phyloP scores from a whole-genome alignment of 2,888 invertebrate genomes.

The Heteropelma amictum region DNA sequence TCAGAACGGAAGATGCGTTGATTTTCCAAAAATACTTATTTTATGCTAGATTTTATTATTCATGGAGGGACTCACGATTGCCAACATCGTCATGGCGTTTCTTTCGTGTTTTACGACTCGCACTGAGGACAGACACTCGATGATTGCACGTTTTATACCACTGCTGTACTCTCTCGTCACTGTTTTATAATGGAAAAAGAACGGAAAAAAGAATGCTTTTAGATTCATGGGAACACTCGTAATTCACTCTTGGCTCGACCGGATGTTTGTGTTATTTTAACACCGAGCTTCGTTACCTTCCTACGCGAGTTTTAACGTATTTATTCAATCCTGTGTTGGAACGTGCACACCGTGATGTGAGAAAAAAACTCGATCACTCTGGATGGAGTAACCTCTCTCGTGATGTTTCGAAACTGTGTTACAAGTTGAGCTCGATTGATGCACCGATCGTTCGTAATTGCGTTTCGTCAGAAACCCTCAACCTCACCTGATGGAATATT shows the following conservation, averaged over 20 bases:
- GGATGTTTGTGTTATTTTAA: conserved; percentile 69
- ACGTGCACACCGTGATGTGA: conserved; percentile 63
- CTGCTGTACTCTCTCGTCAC: not conserved
- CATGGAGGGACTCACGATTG: conserved; percentile 53
- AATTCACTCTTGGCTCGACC: conserved; percentile 55
- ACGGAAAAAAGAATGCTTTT: too few species aligned
- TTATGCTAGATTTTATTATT: too few species aligned
- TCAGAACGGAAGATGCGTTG: not conserved
- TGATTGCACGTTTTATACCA: conserved; percentile 41
- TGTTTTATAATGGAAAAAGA: too few species aligned
- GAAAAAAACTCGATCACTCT: too few species aligned
- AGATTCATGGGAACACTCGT: conserved; percentile 68
- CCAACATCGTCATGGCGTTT: conserved; percentile 27
- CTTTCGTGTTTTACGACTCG: conserved; percentile 28
- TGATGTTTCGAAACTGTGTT: conserved; percentile 62
- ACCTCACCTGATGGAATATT: too few species aligned
- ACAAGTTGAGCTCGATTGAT: conserved; percentile 62
- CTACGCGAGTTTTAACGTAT: too few species aligned
- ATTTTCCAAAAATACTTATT: too few species aligned
- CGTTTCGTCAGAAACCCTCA: not conserved
- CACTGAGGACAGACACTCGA: conserved; percentile 34
- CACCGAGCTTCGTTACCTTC: too few species aligned
- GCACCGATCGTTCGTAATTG: conserved; percentile 31
- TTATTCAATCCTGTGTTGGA: too few species aligned
- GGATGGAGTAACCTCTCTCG: too few species aligned